Conservation (phyloP, 35 echinoderm and acorn worm genomes). For the Lytechinus pictus region DNA sequence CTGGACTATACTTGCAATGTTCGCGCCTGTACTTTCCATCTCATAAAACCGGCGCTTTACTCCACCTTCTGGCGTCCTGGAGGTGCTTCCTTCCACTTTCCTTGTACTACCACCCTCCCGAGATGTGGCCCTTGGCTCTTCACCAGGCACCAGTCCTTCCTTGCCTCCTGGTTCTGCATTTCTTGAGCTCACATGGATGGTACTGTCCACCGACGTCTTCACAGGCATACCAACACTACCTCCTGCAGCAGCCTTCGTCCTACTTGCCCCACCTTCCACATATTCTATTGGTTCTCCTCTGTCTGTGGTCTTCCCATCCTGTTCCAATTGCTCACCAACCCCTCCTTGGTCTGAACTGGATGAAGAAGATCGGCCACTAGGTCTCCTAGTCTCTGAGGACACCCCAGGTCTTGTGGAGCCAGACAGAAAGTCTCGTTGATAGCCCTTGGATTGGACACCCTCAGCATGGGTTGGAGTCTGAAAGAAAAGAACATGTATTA, state of each 20-base stretch:
- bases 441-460: background rate
- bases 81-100: background rate
- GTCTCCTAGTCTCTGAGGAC: background rate
- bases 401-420: background rate
- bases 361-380: background rate
- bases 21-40: background rate
- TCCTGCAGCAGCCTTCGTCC: background rate
- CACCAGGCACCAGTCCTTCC: background rate
- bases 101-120: background rate
- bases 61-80: background rate
- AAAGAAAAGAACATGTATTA: background rate
- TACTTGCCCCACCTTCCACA: background rate
- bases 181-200: background rate
- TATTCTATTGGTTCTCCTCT: background rate
- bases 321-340: background rate
- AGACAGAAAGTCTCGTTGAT: background rate
- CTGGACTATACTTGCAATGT: conserved; percentile 7
- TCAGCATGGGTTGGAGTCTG: conserved; percentile 25
- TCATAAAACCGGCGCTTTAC: background rate
- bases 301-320: background rate
- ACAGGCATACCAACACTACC: background rate
- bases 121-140: background rate
- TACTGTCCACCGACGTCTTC: background rate
- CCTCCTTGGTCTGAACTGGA: background rate
- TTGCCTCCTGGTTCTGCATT: background rate